Evolutionary conservation across 2,113 vertebrate species (phyloP).

Genomic region (Narcine bancroftii): DNA sequence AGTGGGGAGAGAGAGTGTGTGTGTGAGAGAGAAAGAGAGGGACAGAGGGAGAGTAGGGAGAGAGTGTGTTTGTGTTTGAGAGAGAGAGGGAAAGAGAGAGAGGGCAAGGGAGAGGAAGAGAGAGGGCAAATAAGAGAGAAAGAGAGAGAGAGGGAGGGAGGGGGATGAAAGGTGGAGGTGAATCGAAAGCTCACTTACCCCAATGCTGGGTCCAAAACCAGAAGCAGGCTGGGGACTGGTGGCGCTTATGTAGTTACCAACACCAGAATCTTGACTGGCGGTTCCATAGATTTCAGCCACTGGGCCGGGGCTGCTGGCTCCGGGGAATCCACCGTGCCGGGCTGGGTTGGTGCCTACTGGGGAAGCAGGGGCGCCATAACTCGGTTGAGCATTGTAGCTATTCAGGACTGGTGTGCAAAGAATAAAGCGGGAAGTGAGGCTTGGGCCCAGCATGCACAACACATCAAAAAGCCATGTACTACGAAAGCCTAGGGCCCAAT

Average conservation of each 20-base stretch:
- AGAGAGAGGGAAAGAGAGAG: background rate
- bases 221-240: constrained; percentile 96
- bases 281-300: constrained; percentile 74
- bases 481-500: too few relatives aligned
- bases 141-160: constrained; percentile 17
- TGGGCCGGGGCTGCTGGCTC: constrained; percentile 93
- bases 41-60: too few relatives aligned
- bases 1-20: background rate
- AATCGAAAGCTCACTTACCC: constrained; percentile 69
- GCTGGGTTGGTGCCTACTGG: constrained; percentile 88
- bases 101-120: background rate
- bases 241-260: constrained; percentile 98
- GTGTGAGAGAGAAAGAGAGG: constrained; percentile 33
- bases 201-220: constrained; percentile 90
- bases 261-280: constrained; percentile 92
- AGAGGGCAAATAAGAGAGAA: constrained; percentile 39
- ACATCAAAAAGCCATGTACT: constrained; percentile 67
- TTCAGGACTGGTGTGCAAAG: constrained; percentile 77
- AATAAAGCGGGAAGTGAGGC: constrained; percentile 76
- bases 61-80: too few relatives aligned
- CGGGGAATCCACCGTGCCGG: constrained; percentile 89
- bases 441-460: constrained; percentile 68
- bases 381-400: constrained; percentile 81
- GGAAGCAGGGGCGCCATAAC: constrained; percentile 74
- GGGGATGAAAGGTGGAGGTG: background rate